Conservation (phyloP, 1,140 invertebrate genomes). For the Drosophila teissieri region DNA sequence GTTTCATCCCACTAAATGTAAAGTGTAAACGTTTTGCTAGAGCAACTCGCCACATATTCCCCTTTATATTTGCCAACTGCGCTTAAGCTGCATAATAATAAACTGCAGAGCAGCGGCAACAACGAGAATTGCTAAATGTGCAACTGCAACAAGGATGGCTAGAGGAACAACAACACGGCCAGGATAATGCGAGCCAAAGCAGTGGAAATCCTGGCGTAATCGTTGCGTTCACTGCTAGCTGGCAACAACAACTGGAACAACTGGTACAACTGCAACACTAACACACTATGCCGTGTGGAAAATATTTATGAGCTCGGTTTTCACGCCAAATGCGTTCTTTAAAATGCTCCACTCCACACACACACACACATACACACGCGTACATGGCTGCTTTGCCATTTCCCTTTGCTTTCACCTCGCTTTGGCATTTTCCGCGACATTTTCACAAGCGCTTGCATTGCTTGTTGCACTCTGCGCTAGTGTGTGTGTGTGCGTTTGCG, state of each 20-base stretch:
- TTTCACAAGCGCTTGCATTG: conserved; percentile 58
- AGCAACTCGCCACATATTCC: conserved; percentile 22
- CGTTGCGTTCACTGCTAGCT: conserved; percentile 65
- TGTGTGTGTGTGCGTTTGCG: conserved; percentile 43
- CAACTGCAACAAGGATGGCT: conserved; percentile 17
- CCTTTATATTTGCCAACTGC: conserved; percentile 53
- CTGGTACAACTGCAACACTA: conserved; percentile 34
- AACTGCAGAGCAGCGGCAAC: conserved; percentile 44
- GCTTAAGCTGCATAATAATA: conserved; percentile 53
- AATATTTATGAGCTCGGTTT: conserved; percentile 79
- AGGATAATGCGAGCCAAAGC: conserved; percentile 46
- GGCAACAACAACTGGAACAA: conserved; percentile 27
- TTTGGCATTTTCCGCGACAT: conserved; percentile 50
- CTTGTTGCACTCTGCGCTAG: conserved; percentile 21
- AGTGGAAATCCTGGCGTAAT: conserved; percentile 75
- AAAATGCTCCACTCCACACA: conserved; percentile 32
- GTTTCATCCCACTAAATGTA: conserved; percentile 22
- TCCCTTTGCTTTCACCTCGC: conserved; percentile 20
- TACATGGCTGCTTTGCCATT: neutral
- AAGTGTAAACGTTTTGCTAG: conserved; percentile 46
- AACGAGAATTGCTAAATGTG: conserved; percentile 47
- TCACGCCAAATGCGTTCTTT: conserved; percentile 76
- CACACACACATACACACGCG: neutral
- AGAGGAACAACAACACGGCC: conserved; percentile 17
- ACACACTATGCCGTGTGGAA: conserved; percentile 68